A percentile compares a stretch with the other conserved stretches of the same genome.
phyloP scores from a whole-genome alignment of 2,113 vertebrate genomes.

The Thermophis baileyi region DNA sequence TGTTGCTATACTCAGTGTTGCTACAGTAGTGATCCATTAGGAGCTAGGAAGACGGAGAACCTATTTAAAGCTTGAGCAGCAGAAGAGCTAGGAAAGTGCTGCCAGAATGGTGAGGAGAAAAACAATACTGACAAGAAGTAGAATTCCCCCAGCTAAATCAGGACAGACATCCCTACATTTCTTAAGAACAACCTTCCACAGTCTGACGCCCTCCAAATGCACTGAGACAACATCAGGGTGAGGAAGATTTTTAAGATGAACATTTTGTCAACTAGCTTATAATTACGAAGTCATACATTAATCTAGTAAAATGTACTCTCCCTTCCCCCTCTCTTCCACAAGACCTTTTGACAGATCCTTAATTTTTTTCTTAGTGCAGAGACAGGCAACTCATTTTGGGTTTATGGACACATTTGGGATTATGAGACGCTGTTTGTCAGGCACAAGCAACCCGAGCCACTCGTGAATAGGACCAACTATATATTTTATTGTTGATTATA shows the following conservation, averaged over 20 bases:
- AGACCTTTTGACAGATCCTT: background rate
- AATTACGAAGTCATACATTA: background rate
- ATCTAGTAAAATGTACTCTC: background rate
- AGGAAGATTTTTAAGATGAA: background rate
- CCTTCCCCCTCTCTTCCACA: background rate
- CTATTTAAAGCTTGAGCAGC: background rate
- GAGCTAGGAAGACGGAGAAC: background rate
- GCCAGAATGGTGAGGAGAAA: background rate
- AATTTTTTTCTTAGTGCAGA: background rate
- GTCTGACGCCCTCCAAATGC: background rate
- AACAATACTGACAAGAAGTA: background rate
- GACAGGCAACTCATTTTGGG: background rate
- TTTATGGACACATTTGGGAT: background rate
- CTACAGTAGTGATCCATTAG: background rate
- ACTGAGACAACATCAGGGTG: background rate
- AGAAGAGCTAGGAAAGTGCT: background rate
- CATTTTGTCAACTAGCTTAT: background rate
- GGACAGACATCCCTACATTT: background rate
- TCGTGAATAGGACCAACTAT: background rate
- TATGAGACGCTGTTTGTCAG: background rate
- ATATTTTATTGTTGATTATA: background rate
- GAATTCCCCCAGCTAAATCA: background rate
- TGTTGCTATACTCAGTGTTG: background rate
- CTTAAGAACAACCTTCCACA: background rate
- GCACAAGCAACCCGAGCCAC: background rate